A percentile compares a stretch with the other conserved stretches of the same genome.
Conservation (phyloP, 2,888 invertebrate species). For the Pachymerium ferrugineum region DNA sequence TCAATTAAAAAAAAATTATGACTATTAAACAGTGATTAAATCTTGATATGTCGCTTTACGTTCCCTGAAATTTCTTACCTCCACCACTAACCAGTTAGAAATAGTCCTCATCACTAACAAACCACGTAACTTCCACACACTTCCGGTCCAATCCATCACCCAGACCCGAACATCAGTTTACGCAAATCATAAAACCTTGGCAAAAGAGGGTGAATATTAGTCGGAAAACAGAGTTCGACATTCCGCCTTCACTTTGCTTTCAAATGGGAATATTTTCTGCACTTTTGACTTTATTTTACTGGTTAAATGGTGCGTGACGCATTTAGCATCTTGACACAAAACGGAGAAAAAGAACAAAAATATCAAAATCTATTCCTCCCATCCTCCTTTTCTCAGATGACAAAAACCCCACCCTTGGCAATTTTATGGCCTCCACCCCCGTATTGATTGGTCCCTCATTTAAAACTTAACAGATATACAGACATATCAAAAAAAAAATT, state of each 20-base stretch:
- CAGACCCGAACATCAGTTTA: no score
- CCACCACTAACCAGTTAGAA: no score
- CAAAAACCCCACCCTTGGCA: slow-evolving; percentile 22
- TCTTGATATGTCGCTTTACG: no score
- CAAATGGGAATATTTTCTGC: slow-evolving; percentile 32
- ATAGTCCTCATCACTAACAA: no score
- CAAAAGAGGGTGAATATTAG: slow-evolving; percentile 1
- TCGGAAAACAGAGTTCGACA: not conserved
- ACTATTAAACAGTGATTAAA: no score
- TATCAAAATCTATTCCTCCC: not conserved
- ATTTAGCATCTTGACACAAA: slow-evolving; percentile 30
- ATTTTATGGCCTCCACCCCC: slow-evolving; percentile 22
- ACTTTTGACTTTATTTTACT: slow-evolving; percentile 34
- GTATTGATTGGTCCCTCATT: not conserved
- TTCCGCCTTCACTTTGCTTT: slow-evolving; percentile 25
- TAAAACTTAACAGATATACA: not conserved
- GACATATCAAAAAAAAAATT: slow-evolving; percentile 3
- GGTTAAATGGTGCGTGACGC: slow-evolving; percentile 30
- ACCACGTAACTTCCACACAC: no score
- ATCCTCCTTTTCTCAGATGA: not conserved
- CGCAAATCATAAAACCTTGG: no score
- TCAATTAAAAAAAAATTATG: no score
- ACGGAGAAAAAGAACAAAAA: not conserved
- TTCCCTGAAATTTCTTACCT: no score
- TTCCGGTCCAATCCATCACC: no score